phyloP scores from a whole-genome alignment of 2,113 vertebrate species.

The Gymnogyps californianus region DNA sequence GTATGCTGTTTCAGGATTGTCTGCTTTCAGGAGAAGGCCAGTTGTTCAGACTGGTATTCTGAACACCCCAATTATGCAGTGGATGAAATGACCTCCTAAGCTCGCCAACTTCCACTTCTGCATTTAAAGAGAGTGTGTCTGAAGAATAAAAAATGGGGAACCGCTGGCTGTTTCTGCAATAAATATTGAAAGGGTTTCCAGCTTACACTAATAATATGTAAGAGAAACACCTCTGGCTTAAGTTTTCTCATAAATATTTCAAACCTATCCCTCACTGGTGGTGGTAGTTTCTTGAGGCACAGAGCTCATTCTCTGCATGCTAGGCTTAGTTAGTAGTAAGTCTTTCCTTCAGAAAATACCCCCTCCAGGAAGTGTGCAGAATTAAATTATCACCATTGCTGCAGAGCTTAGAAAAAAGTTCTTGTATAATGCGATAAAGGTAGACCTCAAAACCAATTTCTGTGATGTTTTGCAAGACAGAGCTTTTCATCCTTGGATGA shows the following conservation, averaged over 20 bases:
- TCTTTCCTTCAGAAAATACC: neutral
- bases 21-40: neutral
- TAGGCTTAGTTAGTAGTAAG: neutral
- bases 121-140: neutral
- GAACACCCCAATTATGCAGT: neutral
- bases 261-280: neutral
- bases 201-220: conserved; percentile 12
- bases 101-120: neutral
- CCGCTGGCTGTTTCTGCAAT: neutral
- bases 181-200: conserved; percentile 20
- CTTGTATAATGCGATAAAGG: neutral
- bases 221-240: conserved; percentile 1
- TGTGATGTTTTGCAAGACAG: neutral
- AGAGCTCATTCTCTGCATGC: neutral
- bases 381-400: neutral
- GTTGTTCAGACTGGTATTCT: neutral
- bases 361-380: neutral
- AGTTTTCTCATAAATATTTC: conserved; percentile 44
- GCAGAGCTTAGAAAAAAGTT: neutral
- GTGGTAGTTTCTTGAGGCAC: conserved; percentile 7
- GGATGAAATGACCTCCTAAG: neutral
- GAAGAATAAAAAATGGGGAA: neutral
- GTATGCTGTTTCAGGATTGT: neutral
- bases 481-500: neutral
- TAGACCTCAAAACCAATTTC: neutral